These are phyloP conservation scores for Podarcis cretensis DNA, from an alignment of 2,113 vertebrate species.

Conservation along the genomic window DNA sequence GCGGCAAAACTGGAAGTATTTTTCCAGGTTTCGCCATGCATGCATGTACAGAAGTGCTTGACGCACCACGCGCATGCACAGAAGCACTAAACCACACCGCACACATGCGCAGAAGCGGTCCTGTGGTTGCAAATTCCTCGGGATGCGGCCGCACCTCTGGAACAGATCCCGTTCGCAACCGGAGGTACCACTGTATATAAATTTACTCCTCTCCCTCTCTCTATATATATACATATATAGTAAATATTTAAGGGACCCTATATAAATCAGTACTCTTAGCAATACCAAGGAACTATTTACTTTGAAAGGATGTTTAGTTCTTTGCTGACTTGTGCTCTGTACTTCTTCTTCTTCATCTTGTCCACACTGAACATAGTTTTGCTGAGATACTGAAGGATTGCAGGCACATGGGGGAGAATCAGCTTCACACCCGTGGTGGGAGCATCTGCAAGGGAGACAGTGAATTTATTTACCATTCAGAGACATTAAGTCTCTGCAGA, in stretches of 20 bases:
- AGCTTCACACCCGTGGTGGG: conserved; percentile 83
- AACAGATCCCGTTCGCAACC: too few relatives aligned
- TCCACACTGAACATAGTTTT: conserved; percentile 83
- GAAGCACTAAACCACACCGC: too few relatives aligned
- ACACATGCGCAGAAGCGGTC: too few relatives aligned
- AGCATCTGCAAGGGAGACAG: conserved; percentile 74
- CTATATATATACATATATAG: too few relatives aligned
- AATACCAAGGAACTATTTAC: conserved; percentile 75
- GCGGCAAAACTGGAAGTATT: too few relatives aligned
- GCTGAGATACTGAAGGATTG: conserved; percentile 90
- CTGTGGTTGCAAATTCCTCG: too few relatives aligned
- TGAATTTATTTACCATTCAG: conserved; percentile 2
- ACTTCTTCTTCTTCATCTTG: conserved; percentile 90
- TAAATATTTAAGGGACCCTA: not conserved
- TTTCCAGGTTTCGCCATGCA: too few relatives aligned
- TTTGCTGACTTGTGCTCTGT: conserved; percentile 87
- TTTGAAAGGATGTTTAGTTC: conserved; percentile 97
- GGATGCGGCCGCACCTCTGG: too few relatives aligned
- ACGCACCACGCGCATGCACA: too few relatives aligned
- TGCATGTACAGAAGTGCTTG: too few relatives aligned
- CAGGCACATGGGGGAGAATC: conserved; percentile 88
- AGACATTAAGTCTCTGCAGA: not conserved
- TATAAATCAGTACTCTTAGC: not conserved
- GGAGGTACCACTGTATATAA: too few relatives aligned
- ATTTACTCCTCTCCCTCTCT: too few relatives aligned